Evolutionary conservation across 2,797 vertebrate genomes (phyloP).

Genomic region (Neostethus bicornis): DNA sequence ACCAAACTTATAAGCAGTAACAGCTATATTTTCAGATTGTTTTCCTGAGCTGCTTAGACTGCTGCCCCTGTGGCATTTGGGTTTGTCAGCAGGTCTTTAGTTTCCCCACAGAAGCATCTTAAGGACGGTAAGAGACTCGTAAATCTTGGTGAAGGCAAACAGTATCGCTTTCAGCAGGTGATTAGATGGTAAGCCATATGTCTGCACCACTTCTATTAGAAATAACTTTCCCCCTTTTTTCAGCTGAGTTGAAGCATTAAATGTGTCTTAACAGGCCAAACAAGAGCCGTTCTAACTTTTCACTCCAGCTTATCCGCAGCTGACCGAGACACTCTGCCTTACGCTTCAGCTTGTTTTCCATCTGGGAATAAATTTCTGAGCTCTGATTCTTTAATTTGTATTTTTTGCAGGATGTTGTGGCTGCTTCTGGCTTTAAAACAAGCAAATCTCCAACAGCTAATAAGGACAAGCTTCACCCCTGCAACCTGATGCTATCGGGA

Average conservation of each 20-base stretch:
- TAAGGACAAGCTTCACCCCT: conserved; percentile 73
- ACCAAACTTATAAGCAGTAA: no score
- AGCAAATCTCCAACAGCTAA: conserved; percentile 71
- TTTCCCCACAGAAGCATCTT: conserved; percentile 12
- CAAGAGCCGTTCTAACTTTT: conserved; percentile 52
- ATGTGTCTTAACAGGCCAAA: conserved; percentile 29
- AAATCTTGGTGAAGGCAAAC: conserved; percentile 25
- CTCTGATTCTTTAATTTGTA: conserved; percentile 27
- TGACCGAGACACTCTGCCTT: conserved; percentile 46
- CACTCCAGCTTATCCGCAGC: conserved; percentile 42
- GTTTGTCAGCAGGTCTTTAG: conserved; percentile 14
- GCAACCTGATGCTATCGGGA: conserved; percentile 72
- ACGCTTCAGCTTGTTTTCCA: conserved; percentile 42
- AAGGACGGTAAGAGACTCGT: conserved; percentile 22
- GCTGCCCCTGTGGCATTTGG: no score
- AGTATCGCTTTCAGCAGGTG: conserved; percentile 13
- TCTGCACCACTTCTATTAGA: conserved; percentile 58
- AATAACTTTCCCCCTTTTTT: conserved; percentile 54
- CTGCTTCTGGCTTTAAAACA: conserved; percentile 72
- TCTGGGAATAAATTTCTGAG: conserved; percentile 29
- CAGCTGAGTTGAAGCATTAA: conserved; percentile 37
- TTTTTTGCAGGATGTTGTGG: conserved; percentile 69
- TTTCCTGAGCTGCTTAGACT: conserved; percentile 12
- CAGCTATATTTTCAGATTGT: conserved; percentile 43
- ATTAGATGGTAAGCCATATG: conserved; percentile 36